These are phyloP conservation scores for Lasaia peninsularis DNA, from an alignment of 1,140 invertebrate species.

Conservation along the genomic window DNA sequence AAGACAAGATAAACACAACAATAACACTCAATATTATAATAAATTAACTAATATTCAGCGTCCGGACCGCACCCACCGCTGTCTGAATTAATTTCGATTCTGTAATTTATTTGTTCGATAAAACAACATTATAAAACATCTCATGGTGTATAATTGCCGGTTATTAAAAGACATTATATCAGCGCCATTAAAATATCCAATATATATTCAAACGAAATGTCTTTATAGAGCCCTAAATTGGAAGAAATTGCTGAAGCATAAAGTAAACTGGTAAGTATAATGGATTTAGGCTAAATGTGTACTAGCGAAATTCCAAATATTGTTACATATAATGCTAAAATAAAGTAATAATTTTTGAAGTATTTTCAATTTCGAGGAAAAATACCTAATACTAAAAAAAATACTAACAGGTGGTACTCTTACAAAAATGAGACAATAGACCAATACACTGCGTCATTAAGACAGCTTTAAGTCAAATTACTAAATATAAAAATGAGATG, in stretches of 20 bases:
- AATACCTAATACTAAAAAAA: too few relatives aligned
- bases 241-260: not conserved
- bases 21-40: not conserved
- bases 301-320: not conserved
- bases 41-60: not conserved
- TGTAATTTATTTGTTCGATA: conserved; percentile 2
- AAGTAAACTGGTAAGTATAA: not conserved
- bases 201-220: conserved; percentile 8
- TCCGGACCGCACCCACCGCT: not conserved
- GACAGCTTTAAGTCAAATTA: too few relatives aligned
- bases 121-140: conserved; percentile 9
- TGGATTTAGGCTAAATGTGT: not conserved
- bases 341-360: too few relatives aligned
- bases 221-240: conserved; percentile 4
- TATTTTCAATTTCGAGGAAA: too few relatives aligned
- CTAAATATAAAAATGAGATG: too few relatives aligned
- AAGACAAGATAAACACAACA: not conserved
- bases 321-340: too few relatives aligned
- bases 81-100: not conserved
- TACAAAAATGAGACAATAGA: too few relatives aligned
- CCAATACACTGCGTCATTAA: too few relatives aligned
- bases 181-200: conserved; percentile 4
- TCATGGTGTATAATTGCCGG: not conserved
- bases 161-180: conserved; percentile 10
- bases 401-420: too few relatives aligned